phyloP scores from a whole-genome alignment of 1,140 invertebrate genomes.

The Hylyphantes graminicola region DNA sequence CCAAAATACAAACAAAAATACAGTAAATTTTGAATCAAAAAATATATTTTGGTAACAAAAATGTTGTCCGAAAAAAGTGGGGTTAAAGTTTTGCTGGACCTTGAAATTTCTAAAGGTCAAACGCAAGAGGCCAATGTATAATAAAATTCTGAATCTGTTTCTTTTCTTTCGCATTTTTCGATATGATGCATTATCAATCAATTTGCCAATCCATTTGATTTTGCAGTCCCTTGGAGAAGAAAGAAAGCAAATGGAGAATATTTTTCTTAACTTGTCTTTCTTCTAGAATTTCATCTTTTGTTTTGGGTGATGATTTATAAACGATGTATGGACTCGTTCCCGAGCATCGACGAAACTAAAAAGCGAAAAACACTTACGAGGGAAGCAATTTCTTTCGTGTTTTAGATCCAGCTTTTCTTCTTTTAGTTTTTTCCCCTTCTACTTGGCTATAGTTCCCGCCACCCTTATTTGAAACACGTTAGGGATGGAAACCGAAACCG shows the following conservation, averaged over 20 bases:
- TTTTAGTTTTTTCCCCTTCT: conserved; percentile 7
- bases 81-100: background rate
- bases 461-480: no score
- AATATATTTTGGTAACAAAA: no score
- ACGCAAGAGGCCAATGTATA: background rate
- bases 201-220: conserved; percentile 57
- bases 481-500: no score
- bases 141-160: conserved; percentile 21
- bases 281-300: conserved; percentile 55
- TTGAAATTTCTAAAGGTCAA: background rate
- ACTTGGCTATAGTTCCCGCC: background rate
- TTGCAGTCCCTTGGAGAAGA: background rate
- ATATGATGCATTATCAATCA: conserved; percentile 53
- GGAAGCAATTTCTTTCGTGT: conserved; percentile 57
- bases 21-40: no score
- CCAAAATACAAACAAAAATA: no score
- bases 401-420: conserved; percentile 19
- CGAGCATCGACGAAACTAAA: conserved; percentile 55
- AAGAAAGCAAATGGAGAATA: conserved; percentile 27
- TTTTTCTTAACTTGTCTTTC: conserved; percentile 54
- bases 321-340: conserved; percentile 52
- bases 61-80: no score
- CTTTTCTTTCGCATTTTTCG: conserved; percentile 21
- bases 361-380: conserved; percentile 50
- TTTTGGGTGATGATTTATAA: conserved; percentile 57